Percentiles rank a stretch among this genome's conserved stretches.
Evolutionary conservation across 2,888 invertebrate species (phyloP).

Genomic region (Taenaris catops): DNA sequence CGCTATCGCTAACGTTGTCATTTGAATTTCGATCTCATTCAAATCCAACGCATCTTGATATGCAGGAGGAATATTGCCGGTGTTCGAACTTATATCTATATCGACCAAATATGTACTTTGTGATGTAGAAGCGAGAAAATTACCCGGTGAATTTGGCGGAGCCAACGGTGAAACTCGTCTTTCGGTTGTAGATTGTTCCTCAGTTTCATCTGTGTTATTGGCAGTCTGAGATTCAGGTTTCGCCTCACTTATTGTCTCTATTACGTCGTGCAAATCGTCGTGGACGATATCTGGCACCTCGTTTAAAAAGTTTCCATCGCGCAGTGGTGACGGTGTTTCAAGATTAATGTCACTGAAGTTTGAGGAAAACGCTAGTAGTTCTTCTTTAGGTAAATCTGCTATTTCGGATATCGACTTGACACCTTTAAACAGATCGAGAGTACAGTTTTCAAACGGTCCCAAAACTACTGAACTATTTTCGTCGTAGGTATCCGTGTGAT

Average conservation of each 20-base stretch:
- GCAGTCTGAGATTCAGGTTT: slow-evolving; percentile 39
- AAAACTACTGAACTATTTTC: slow-evolving; percentile 78
- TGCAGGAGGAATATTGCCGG: slow-evolving; percentile 10
- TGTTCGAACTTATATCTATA: slow-evolving; percentile 43
- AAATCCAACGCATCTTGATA: slow-evolving; percentile 47
- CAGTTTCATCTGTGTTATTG: slow-evolving; percentile 40
- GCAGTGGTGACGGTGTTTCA: slow-evolving; percentile 66
- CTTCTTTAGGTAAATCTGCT: slow-evolving; percentile 63
- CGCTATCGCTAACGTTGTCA: slow-evolving; percentile 70
- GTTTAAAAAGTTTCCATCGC: slow-evolving; percentile 65
- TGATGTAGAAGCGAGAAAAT: slow-evolving; percentile 54
- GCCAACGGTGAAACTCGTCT: slow-evolving; percentile 59
- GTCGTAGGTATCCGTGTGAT: slow-evolving; percentile 65
- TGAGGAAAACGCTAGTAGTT: slow-evolving; percentile 73
- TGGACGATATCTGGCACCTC: slow-evolving; percentile 65
- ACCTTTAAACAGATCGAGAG: slow-evolving; percentile 70
- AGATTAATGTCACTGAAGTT: slow-evolving; percentile 74
- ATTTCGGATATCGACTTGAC: slow-evolving; percentile 61
- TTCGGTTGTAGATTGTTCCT: slow-evolving; percentile 51
- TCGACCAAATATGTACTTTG: slow-evolving; percentile 60
- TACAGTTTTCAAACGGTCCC: slow-evolving; percentile 79
- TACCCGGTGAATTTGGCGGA: slow-evolving; percentile 67
- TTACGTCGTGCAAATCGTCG: slow-evolving; percentile 52
- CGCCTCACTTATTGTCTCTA: slow-evolving; percentile 42
- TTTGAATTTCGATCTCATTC: slow-evolving; percentile 65